Evolutionary conservation across 2,113 vertebrate genomes (phyloP).

Genomic region (Melozone crissalis): DNA sequence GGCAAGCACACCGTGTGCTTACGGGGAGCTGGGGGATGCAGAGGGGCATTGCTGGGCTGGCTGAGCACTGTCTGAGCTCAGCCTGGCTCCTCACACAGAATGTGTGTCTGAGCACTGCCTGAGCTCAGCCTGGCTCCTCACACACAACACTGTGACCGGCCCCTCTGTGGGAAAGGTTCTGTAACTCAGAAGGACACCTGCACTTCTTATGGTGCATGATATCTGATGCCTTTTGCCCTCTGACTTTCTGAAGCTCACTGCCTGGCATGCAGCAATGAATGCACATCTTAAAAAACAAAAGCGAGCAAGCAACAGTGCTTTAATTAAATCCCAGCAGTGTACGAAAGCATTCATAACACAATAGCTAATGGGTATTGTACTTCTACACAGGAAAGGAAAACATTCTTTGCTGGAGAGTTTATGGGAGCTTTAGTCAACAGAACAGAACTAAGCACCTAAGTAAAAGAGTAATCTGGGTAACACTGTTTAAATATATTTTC

Average conservation of each 20-base stretch:
- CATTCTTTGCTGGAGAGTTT: background rate
- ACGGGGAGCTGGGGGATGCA: fast-evolving
- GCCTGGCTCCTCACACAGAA: background rate
- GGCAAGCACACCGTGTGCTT: fast-evolving
- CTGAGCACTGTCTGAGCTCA: background rate
- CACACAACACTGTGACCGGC: fast-evolving
- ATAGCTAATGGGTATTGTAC: background rate
- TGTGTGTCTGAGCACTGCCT: background rate
- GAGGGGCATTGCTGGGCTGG: fast-evolving
- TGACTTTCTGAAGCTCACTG: background rate
- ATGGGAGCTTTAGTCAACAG: background rate
- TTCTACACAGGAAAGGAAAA: background rate
- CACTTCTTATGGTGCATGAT: fast-evolving
- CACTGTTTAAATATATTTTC: background rate
- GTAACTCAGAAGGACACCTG: background rate
- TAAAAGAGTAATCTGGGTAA: background rate
- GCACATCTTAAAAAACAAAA: background rate
- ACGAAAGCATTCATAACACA: background rate
- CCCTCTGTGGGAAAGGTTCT: background rate
- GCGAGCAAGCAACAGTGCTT: background rate
- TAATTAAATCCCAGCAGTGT: background rate
- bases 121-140: background rate
- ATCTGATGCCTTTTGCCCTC: background rate
- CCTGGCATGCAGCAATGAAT: background rate
- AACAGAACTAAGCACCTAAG: background rate